Evolutionary conservation across 2,113 vertebrate genomes (phyloP), one percentile per base, ranked within the genome.

Genomic region (Vombatus ursinus): DNA sequence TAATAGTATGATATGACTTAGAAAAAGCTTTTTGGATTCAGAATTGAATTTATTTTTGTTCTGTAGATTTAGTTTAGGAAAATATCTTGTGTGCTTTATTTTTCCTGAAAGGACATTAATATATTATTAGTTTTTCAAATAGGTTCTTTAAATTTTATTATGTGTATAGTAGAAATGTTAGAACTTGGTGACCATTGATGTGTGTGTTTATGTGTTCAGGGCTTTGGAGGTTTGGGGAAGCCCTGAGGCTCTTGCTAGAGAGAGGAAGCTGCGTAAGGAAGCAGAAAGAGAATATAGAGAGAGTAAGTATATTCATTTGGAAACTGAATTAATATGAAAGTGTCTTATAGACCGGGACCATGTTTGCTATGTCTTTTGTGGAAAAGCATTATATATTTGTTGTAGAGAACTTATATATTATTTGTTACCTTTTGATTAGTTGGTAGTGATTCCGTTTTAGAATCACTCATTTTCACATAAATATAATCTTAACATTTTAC

Each of bases 171-270:
- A n/a, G 94, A 95, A 49, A 95, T 25, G 92, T 93, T 97, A 92
- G 52, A 92, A 52, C 37, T 91, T 95, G 48, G 47, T 54, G 37
- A 37, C 95, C 95, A 4, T 92, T 95, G 53, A 12, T 96, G 52
- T 48, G 16, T 12, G 7, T 95, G 14, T 97, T 11, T 96, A 5
- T 90, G 24, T 92, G 8, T 93, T 94, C 96, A 99, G 99, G 98
- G 99, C 99, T 23, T 97, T 99, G 96, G 99, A 99, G 96, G 99
- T 99, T 48, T 99, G 99, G 99, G 99, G 99, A 97, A 99, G 99
- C 95, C 99, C 97, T 12, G 99, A 99, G 98, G 99, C 99, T 97
- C 99, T 99, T 93, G 99, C 98, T 97, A 98, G 99, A 97, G 99
- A 99, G 98, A 99, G 98, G 94, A 99, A 99, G 77, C 98, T 99